Percentiles rank a stretch among this genome's conserved stretches.
These are phyloP conservation scores for Choristoneura rosaceana DNA, from an alignment of 2,888 invertebrate genomes.

Conservation along the genomic window DNA sequence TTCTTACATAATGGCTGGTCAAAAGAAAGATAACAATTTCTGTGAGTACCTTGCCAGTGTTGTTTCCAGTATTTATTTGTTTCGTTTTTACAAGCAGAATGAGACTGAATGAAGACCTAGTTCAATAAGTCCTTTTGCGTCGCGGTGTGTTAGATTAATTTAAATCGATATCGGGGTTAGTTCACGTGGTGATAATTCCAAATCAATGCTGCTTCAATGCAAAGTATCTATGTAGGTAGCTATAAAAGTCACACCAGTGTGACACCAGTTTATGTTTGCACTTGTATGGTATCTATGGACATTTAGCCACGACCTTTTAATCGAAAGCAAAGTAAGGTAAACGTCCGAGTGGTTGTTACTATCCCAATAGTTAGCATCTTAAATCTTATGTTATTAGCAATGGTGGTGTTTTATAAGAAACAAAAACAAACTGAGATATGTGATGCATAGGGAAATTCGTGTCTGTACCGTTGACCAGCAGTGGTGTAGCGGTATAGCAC, in stretches of 20 bases:
- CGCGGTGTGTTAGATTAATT: constrained; percentile 13
- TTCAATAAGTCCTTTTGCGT: background rate
- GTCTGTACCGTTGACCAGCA: too few species aligned
- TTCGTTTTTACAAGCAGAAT: background rate
- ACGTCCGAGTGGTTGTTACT: too few species aligned
- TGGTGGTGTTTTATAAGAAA: too few species aligned
- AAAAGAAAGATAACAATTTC: constrained; percentile 71
- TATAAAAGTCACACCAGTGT: constrained; percentile 19
- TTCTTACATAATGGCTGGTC: constrained; percentile 49
- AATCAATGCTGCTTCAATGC: constrained; percentile 35
- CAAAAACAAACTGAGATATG: too few species aligned
- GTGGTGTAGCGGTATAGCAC: too few species aligned
- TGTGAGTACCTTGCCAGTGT: constrained; percentile 64
- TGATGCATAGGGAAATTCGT: too few species aligned
- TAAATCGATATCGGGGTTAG: constrained; percentile 21
- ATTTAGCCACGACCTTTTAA: background rate
- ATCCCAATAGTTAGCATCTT: too few species aligned
- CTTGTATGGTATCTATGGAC: constrained; percentile 30
- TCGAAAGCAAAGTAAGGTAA: background rate
- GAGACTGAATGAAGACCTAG: constrained; percentile 11
- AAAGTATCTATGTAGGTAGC: constrained; percentile 1
- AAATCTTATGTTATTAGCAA: too few species aligned
- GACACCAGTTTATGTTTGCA: constrained; percentile 22
- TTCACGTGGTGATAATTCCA: constrained; percentile 3
- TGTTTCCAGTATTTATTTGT: background rate